Conservation (phyloP, 2,888 invertebrate genomes). For the Eurois occulta region DNA sequence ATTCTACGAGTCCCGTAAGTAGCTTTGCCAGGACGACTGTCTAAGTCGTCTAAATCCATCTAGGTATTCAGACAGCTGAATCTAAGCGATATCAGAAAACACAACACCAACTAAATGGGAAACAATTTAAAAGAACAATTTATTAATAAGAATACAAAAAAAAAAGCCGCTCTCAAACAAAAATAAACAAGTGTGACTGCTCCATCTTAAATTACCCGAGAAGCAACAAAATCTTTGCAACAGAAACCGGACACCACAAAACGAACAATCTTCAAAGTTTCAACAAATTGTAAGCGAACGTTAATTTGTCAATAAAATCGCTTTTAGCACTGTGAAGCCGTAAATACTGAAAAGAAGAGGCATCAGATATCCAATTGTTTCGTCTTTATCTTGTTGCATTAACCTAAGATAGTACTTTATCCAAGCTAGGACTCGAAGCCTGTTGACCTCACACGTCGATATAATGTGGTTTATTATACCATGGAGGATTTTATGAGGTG, state of each 20-base stretch:
- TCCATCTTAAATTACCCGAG: slow-evolving; percentile 34
- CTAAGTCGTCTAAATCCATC: neutral
- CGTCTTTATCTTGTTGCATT: slow-evolving; percentile 28
- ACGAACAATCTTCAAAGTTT: slow-evolving; percentile 24
- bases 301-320: slow-evolving; percentile 58
- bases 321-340: slow-evolving; percentile 40
- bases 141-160: neutral
- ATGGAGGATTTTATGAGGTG: slow-evolving; percentile 59
- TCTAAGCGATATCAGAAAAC: neutral
- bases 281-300: slow-evolving; percentile 44
- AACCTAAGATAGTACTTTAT: slow-evolving; percentile 26
- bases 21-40: neutral
- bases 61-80: neutral
- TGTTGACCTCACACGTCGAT: slow-evolving; percentile 50
- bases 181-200: slow-evolving; percentile 8
- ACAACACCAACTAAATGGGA: neutral
- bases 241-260: slow-evolving; percentile 21
- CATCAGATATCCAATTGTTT: slow-evolving; percentile 33
- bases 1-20: neutral
- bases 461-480: slow-evolving; percentile 36
- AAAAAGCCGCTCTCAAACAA: neutral
- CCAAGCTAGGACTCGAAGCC: slow-evolving; percentile 52
- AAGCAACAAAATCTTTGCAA: neutral
- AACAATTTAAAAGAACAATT: neutral
- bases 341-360: slow-evolving; percentile 38